Base-by-base conservation (phyloP, 2,113 vertebrate genomes). In the Toxostoma redivivum region DNA sequence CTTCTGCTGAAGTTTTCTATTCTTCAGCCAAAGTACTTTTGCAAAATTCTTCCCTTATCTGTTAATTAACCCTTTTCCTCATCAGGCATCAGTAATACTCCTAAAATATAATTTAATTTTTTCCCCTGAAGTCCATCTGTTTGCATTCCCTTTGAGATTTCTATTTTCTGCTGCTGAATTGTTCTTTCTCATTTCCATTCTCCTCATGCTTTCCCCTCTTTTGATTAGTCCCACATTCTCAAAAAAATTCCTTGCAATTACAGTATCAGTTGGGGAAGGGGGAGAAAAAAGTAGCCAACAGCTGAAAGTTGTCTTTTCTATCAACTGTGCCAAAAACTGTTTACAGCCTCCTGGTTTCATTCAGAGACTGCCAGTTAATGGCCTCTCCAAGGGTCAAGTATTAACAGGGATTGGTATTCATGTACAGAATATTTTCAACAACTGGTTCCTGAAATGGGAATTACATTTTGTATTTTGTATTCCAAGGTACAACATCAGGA, bases 11-110 rank as follows among this genome's bases (percentile, higher is more conserved):
- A 81, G 56, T 53, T 73, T 90, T 76, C 38, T 37, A 7, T 82
- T 56, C 74, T 66, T 86, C 54, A 84, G 51, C 37, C 72, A 64
- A 91, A 74, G 47, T 40, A 35, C 53, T 67, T 95, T 69, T 92
- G 24, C n/a, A 70, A 67, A 92, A 85, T 71, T 88, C 77, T 44
- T 79, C 35, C 28, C 80, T 95, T 95, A 89, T 67, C 92, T 93
- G 44, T 65, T 94, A 83, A 82, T 94, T 95, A 96, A 93, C 70
- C 58, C 67, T 90, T 96, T 91, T 94, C 51, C 69, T 90, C 85
- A 94, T 74, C 73, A 94, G 71, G 35, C 66, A 79, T 74, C 74
- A 74, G 31, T 66, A 71, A 80, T 48, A 53, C 12, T 80, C 61
- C 58, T 95, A 67, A 80, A 89, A 76, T 77, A 57, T 9, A 69